Percentiles rank a stretch among this genome's conserved stretches.
Conservation (phyloP, 2,113 vertebrate species). For the Nerophis lumbriciformis region DNA sequence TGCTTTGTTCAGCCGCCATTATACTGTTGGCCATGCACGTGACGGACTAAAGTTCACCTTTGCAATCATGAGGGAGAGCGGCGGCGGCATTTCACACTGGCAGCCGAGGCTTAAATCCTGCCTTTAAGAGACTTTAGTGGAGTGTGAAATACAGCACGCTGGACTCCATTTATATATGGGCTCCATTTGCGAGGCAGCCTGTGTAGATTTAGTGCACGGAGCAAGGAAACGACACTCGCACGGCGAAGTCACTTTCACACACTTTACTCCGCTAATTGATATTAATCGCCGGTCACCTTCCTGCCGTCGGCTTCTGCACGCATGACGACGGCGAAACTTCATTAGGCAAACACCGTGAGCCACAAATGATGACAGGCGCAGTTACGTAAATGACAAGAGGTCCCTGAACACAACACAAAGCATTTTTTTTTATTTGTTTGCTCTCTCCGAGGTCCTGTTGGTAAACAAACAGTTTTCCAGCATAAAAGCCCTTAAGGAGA, state of each 20-base stretch:
- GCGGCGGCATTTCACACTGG: conserved; percentile 33
- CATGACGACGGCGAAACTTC: conserved; percentile 38
- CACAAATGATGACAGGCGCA: neutral
- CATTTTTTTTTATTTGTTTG: neutral
- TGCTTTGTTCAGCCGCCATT: conserved; percentile 48
- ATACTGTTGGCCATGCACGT: conserved; percentile 29
- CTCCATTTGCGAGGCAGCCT: conserved; percentile 29
- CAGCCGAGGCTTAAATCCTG: conserved; percentile 31
- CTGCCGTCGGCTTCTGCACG: conserved; percentile 42
- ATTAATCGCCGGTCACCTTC: conserved; percentile 67
- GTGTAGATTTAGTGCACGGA: conserved; percentile 14
- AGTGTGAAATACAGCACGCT: conserved; percentile 54
- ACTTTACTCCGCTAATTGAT: conserved; percentile 63
- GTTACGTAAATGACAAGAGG: conserved; percentile 13
- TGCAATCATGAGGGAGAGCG: conserved; percentile 24
- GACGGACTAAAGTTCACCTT: conserved; percentile 25
- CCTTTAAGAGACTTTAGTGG: conserved; percentile 40
- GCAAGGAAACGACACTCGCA: conserved; percentile 14
- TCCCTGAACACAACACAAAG: conserved; percentile 11
- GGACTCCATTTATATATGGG: conserved; percentile 35
- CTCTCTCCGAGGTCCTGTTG: neutral
- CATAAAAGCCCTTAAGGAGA: conserved; percentile 23
- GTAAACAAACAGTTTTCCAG: conserved; percentile 13
- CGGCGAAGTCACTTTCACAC: conserved; percentile 61
- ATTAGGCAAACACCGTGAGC: conserved; percentile 13